These are phyloP conservation scores for Colletes collaris DNA, from an alignment of 2,888 invertebrate genomes.

Conservation along the genomic window DNA sequence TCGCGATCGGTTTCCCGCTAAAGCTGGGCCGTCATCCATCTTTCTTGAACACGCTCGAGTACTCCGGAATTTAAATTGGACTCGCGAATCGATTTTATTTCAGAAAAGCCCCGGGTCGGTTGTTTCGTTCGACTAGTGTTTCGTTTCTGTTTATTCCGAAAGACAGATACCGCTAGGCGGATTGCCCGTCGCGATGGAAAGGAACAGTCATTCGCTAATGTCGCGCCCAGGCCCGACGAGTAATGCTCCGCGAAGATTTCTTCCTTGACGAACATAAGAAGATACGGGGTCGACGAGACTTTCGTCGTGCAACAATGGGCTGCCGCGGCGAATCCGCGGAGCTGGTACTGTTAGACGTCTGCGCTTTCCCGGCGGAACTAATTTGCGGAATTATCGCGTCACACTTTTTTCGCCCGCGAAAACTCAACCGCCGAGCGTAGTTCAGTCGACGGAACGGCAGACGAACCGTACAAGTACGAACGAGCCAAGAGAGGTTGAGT, in stretches of 20 bases:
- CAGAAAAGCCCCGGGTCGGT: neutral
- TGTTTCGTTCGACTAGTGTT: neutral
- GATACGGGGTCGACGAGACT: slow-evolving; percentile 24
- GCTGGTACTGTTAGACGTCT: slow-evolving; percentile 1
- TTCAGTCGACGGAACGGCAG: neutral
- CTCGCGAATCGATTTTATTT: slow-evolving; percentile 11
- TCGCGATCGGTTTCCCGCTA: slow-evolving; percentile 23
- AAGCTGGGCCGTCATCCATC: slow-evolving; percentile 29
- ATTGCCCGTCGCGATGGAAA: slow-evolving; percentile 1
- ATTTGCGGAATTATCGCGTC: slow-evolving; percentile 53
- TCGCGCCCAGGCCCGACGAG: slow-evolving; percentile 31
- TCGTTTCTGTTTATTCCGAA: neutral
- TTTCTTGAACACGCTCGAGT: slow-evolving; percentile 10
- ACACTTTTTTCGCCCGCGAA: slow-evolving; percentile 37
- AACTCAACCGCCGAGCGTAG: slow-evolving; percentile 33
- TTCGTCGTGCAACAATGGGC: slow-evolving; percentile 25
- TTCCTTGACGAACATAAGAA: slow-evolving; percentile 37
- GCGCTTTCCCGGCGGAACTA: slow-evolving; percentile 26
- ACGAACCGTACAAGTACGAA: slow-evolving; percentile 14
- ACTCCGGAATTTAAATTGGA: slow-evolving; percentile 33
- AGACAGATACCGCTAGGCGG: neutral
- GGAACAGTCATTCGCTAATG: slow-evolving; percentile 43
- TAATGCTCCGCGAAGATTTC: slow-evolving; percentile 37
- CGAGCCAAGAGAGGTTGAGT: slow-evolving; percentile 31
- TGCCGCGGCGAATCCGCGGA: slow-evolving; percentile 19